Evolutionary conservation across 1,140 invertebrate species (phyloP).

Genomic region (Nymphalis io): DNA sequence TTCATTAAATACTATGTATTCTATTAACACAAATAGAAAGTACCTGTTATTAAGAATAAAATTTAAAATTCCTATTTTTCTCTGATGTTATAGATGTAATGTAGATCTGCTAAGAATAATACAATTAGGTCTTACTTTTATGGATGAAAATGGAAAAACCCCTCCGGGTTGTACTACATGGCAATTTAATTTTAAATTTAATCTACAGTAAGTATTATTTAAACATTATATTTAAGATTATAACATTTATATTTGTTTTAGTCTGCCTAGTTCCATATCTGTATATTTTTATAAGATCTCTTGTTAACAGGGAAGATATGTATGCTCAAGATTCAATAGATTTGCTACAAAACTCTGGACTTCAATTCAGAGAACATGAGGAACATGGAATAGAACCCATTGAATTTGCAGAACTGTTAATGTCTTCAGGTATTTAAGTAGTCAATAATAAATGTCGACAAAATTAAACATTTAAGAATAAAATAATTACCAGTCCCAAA

Average conservation of each 20-base stretch:
- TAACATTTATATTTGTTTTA: neutral
- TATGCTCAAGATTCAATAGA: constrained; percentile 99
- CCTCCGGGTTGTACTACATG: constrained; percentile 95
- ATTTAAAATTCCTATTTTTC: constrained; percentile 1
- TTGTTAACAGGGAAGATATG: constrained; percentile 93
- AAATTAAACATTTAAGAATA: too few species aligned
- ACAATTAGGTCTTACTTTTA: constrained; percentile 96
- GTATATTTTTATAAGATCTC: constrained; percentile 44
- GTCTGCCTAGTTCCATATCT: constrained; percentile 1
- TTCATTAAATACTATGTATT: too few species aligned
- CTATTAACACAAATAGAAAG: neutral
- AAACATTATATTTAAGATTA: neutral
- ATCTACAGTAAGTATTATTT: constrained; percentile 88
- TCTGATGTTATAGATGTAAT: constrained; percentile 85
- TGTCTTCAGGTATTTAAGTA: constrained; percentile 93
- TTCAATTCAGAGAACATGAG: constrained; percentile 98
- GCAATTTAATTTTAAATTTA: constrained; percentile 99
- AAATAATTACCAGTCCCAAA: too few species aligned
- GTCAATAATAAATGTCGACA: constrained; percentile 33
- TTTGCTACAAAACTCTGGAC: constrained; percentile 96
- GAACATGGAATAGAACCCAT: constrained; percentile 98
- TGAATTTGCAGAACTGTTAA: constrained; percentile 98
- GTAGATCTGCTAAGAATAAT: constrained; percentile 98
- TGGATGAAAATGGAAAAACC: constrained; percentile 96
- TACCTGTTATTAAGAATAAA: neutral